These are phyloP conservation scores for Brachyalestes nurse DNA, from an alignment of 2,797 vertebrate species.

Conservation along the genomic window DNA sequence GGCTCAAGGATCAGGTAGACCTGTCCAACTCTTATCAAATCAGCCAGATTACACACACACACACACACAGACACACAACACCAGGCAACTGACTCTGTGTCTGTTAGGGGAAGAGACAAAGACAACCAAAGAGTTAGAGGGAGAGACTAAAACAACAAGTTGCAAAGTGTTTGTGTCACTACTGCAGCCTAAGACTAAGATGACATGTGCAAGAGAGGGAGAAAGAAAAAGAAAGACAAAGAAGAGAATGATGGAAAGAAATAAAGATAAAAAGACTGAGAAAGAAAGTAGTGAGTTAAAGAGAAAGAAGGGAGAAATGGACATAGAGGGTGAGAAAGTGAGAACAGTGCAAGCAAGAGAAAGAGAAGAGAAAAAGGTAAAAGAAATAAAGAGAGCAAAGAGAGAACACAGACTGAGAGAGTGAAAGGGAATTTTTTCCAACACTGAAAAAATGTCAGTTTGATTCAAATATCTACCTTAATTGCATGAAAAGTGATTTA, in stretches of 20 bases:
- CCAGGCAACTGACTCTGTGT: slow-evolving; percentile 20
- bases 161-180: neutral
- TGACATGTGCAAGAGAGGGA: neutral
- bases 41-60: slow-evolving; percentile 56
- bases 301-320: too few species aligned
- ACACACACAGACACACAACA: slow-evolving; percentile 46
- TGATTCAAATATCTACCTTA: too few species aligned
- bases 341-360: neutral
- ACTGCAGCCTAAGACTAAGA: neutral
- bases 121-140: neutral
- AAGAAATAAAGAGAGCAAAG: neutral
- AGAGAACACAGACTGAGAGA: neutral
- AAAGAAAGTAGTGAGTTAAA: too few species aligned
- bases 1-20: slow-evolving; percentile 76
- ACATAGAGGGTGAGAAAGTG: neutral
- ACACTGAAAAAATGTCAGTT: too few species aligned
- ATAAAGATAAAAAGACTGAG: neutral
- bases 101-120: slow-evolving; percentile 24
- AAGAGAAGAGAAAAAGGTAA: neutral
- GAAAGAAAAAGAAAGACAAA: slow-evolving; percentile 4
- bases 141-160: neutral
- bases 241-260: neutral
- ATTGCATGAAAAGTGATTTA: too few species aligned
- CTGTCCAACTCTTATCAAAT: slow-evolving; percentile 67
- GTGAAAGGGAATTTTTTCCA: too few species aligned